These are phyloP conservation scores for Mamestra configurata DNA, from an alignment of 1,140 invertebrate species.

Conservation along the genomic window DNA sequence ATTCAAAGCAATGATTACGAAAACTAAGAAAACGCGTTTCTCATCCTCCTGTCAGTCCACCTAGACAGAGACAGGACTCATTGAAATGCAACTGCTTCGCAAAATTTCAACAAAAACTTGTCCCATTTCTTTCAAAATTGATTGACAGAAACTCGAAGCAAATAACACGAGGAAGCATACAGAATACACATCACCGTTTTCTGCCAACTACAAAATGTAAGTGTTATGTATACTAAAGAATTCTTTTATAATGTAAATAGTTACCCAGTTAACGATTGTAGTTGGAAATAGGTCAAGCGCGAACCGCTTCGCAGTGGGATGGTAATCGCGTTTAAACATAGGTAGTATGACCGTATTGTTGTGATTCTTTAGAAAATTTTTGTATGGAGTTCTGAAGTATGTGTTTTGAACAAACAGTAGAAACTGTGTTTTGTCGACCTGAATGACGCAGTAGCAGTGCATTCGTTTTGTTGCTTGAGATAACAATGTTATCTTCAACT, in stretches of 20 bases:
- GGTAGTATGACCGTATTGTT: slow-evolving; percentile 37
- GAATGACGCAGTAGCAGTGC: slow-evolving; percentile 18
- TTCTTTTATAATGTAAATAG: slow-evolving; percentile 53
- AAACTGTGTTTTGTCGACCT: slow-evolving; percentile 15
- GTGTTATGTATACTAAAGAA: slow-evolving; percentile 44
- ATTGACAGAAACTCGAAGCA: slow-evolving; percentile 11
- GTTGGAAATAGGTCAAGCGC: slow-evolving; percentile 54
- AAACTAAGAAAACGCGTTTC: neutral
- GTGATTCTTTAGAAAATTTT: slow-evolving; percentile 42
- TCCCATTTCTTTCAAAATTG: slow-evolving; percentile 28
- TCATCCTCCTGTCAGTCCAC: neutral
- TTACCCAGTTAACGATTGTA: slow-evolving; percentile 52
- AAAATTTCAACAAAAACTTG: neutral
- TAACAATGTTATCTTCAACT: neutral
- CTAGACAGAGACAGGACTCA: neutral
- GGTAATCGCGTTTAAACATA: slow-evolving; percentile 43
- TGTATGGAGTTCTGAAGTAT: slow-evolving; percentile 20
- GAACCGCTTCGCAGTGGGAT: slow-evolving; percentile 42
- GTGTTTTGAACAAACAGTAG: slow-evolving; percentile 37
- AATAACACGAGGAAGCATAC: neutral
- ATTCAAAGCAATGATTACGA: neutral
- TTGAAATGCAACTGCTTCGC: neutral
- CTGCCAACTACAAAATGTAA: slow-evolving; percentile 20
- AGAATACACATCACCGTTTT: neutral
- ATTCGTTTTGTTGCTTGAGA: neutral